Evolutionary conservation across 2,888 invertebrate genomes (phyloP), one percentile per base, ranked within the genome.

Genomic region (Oegoconia quadripuncta): DNA sequence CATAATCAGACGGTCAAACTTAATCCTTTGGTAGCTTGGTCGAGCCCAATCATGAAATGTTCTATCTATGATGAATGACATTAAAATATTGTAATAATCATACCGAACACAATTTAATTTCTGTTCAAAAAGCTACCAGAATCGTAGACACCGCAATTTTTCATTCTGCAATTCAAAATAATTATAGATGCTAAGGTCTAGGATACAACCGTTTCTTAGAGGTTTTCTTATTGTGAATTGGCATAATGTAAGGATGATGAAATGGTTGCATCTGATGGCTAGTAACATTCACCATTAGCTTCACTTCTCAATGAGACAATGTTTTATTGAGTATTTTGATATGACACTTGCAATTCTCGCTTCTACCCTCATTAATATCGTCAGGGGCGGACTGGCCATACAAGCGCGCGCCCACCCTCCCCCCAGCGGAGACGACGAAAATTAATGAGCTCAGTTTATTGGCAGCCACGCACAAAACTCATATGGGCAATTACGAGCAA

Each of bases 371-470:
- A 84, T 87, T 86, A 84, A 86, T 84, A 88, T 88, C 84, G 88
- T 87, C 88, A 88, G 88, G 88, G 86, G 87, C 83, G 84, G 88
- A 88, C 87, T 88, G 88, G 88, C 87, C 88, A 82, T 88, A 88
- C 88, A 87, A 87, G 81, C 86, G 84, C 73, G 84, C 84, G 73
- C 87, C 86, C 78, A 84, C 74, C 73, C 86, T 87, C 79, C 87
- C 86, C 56, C 87, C 77, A 81, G 81, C 81, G 86, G 87, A 86
- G 77, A 78, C 86, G 84, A 87, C 87, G 84, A 87, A 84, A 82
- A 84, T 87, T 86, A 84, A 87, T 86, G 87, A 87, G 82, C 78
- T 87, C 87, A 84, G 87, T 87, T 83, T 87, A 87, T 87, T 87
- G 87, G 87, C 87, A 82, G 87, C 87, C 76, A 87, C 87, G 87